Evolutionary conservation across 2,888 invertebrate species (phyloP).

Genomic region (Ctenicera cuprea): DNA sequence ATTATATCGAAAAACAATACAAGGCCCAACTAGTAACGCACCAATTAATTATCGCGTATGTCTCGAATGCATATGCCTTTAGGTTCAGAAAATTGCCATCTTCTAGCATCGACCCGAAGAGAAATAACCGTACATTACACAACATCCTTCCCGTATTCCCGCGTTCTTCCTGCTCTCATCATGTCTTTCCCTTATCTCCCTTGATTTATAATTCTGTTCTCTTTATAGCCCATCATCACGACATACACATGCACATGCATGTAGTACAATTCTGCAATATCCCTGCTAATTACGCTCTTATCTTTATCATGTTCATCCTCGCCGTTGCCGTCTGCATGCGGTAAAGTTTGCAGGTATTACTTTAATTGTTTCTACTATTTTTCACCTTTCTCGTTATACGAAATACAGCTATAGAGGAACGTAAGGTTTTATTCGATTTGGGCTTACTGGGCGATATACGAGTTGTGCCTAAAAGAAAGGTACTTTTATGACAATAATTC

Average conservation of each 20-base stretch:
- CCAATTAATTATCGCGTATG: too few relatives aligned
- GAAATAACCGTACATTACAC: slow-evolving; percentile 54
- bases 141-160: slow-evolving; percentile 58
- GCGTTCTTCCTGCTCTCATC: slow-evolving; percentile 56
- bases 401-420: too few relatives aligned
- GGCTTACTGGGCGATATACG: too few relatives aligned
- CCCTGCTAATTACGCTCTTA: slow-evolving; percentile 38
- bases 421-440: too few relatives aligned
- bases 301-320: slow-evolving; percentile 33
- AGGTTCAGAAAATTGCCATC: slow-evolving; percentile 19
- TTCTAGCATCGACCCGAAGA: slow-evolving; percentile 25
- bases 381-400: too few relatives aligned
- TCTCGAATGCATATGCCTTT: neutral
- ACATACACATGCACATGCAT: slow-evolving; percentile 42
- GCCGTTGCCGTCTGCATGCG: neutral
- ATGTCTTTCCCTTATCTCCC: slow-evolving; percentile 46
- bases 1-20: too few relatives aligned
- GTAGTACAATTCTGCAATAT: slow-evolving; percentile 35
- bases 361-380: too few relatives aligned
- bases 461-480: too few relatives aligned
- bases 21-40: too few relatives aligned
- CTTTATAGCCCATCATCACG: slow-evolving; percentile 49
- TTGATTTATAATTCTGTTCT: slow-evolving; percentile 47
- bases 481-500: too few relatives aligned
- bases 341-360: too few relatives aligned